These are phyloP conservation scores for Resseliella maxima DNA, from an alignment of 2,888 invertebrate genomes.

Conservation along the genomic window DNA sequence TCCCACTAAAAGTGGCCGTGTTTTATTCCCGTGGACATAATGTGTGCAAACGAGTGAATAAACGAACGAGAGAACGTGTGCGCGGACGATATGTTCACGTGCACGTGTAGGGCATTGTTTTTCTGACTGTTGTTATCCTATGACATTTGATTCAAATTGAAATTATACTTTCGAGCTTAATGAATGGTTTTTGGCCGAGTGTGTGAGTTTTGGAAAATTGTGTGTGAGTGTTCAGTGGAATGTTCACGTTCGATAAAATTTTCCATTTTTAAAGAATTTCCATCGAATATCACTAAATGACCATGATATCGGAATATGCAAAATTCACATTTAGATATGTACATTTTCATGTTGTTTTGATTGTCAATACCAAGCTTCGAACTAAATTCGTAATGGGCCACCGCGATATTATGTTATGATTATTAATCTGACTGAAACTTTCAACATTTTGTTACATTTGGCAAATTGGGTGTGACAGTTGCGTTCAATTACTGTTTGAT, in stretches of 20 bases:
- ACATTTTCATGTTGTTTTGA: too few species aligned
- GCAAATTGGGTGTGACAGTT: conserved; percentile 56
- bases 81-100: conserved; percentile 3
- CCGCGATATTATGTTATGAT: conserved; percentile 21
- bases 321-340: too few species aligned
- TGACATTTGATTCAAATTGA: conserved; percentile 7
- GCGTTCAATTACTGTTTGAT: conserved; percentile 57
- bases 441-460: background rate
- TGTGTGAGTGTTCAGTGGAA: background rate
- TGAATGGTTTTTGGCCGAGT: conserved; percentile 7
- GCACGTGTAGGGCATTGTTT: background rate
- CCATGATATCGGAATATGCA: too few species aligned
- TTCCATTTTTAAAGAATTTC: too few species aligned
- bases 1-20: background rate
- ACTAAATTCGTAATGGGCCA: background rate
- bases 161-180: background rate
- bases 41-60: background rate
- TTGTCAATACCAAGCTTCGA: background rate
- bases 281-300: background rate
- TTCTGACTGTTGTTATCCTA: background rate
- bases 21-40: background rate
- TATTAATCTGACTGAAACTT: conserved; percentile 25
- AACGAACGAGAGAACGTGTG: background rate
- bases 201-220: too few species aligned
- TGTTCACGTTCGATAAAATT: background rate